Percentiles rank a stretch among this genome's conserved stretches.
Conservation (phyloP, 2,113 vertebrate species). For the Podiceps cristatus region DNA sequence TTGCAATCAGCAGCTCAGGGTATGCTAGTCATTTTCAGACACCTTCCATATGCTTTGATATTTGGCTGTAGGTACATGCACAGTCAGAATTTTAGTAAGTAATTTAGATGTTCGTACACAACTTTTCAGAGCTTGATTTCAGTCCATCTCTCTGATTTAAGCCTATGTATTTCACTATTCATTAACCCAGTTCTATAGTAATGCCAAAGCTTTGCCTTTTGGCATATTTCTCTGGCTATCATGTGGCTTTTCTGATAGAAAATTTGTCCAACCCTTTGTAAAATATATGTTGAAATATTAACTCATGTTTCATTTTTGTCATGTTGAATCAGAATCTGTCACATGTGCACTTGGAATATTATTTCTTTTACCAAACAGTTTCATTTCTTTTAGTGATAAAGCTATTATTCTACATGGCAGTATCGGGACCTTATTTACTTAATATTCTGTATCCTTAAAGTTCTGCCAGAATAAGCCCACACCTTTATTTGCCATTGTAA, state of each 20-base stretch:
- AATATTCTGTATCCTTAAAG: not conserved
- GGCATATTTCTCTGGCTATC: not conserved
- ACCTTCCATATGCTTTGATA: slow-evolving; percentile 40
- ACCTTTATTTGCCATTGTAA: slow-evolving; percentile 17
- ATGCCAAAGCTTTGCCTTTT: slow-evolving; percentile 1
- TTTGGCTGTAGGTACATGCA: not conserved
- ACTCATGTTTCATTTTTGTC: not conserved
- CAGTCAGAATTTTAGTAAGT: slow-evolving; percentile 6
- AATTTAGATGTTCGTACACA: slow-evolving; percentile 11
- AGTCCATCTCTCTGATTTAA: slow-evolving; percentile 30
- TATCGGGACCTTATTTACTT: not conserved
- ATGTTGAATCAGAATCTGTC: not conserved
- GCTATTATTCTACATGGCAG: not conserved
- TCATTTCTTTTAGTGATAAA: not conserved
- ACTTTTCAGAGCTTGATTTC: slow-evolving; percentile 22
- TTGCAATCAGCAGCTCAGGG: slow-evolving; percentile 65
- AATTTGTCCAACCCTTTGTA: not conserved
- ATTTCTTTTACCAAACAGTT: slow-evolving; percentile 9
- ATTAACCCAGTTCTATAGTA: not conserved
- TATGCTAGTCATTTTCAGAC: slow-evolving; percentile 38
- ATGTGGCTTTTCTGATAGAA: not conserved
- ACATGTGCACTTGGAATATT: not conserved
- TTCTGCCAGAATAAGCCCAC: not conserved
- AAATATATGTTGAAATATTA: not conserved
- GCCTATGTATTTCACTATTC: not conserved